Conservation (phyloP, 2,888 invertebrate genomes). For the Drosophila infuscata region DNA sequence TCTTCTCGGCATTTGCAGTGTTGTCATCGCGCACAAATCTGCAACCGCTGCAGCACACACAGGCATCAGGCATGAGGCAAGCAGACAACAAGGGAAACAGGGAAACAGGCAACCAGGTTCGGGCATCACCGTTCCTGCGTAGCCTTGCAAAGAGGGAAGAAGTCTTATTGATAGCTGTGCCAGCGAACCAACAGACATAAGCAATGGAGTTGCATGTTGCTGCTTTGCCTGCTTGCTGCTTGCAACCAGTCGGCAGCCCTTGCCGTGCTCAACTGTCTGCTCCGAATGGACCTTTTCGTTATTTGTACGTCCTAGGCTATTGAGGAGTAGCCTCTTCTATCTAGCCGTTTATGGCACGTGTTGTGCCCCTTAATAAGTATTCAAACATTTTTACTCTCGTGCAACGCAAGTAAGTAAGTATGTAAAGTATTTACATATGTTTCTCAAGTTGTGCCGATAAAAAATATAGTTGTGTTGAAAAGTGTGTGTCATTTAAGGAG, state of each 20-base stretch:
- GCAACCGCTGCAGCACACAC: slow-evolving; percentile 58
- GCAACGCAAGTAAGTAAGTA: neutral
- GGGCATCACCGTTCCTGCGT: slow-evolving; percentile 20
- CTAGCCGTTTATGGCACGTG: slow-evolving; percentile 46
- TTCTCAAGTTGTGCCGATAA: neutral
- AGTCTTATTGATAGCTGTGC: slow-evolving; percentile 24
- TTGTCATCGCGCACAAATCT: slow-evolving; percentile 70
- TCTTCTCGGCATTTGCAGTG: slow-evolving; percentile 40
- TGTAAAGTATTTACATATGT: neutral
- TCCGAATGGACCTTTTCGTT: slow-evolving; percentile 37
- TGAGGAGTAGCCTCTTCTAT: slow-evolving; percentile 2
- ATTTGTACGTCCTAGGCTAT: slow-evolving; percentile 13
- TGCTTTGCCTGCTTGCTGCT: slow-evolving; percentile 12
- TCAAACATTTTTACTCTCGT: neutral
- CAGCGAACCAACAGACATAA: slow-evolving; percentile 1
- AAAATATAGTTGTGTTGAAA: neutral
- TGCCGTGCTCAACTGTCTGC: slow-evolving; percentile 17
- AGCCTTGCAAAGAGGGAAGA: slow-evolving; percentile 12
- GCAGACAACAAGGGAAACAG: slow-evolving; percentile 16
- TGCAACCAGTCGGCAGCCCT: slow-evolving; percentile 47
- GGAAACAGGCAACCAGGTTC: slow-evolving; percentile 9
- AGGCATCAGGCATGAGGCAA: slow-evolving; percentile 4
- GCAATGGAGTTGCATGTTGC: slow-evolving; percentile 21
- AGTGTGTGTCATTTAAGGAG: neutral
- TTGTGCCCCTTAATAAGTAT: slow-evolving; percentile 14